Evolutionary conservation across 2,888 invertebrate species (phyloP), one percentile per base, ranked within the genome.

Genomic region (Synanthedon formicaeformis): DNA sequence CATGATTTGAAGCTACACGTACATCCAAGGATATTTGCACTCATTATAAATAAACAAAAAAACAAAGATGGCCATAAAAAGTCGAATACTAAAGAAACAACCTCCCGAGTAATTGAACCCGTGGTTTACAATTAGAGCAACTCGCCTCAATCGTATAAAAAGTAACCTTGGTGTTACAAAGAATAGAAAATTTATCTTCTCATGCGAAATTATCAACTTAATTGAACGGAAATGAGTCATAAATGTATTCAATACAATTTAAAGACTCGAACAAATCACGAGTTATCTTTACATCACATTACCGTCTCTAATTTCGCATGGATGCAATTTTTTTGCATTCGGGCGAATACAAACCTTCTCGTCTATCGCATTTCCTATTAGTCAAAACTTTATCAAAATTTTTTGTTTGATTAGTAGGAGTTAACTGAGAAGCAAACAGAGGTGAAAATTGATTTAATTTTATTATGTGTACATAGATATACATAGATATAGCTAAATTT

Each of bases 81-180:
- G 52, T 52, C 45, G 14, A 45, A 13, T 45, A 14, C 14, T 14
- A 45, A 45, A n/a, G 14, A 45, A 45, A 45, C n/a, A 45, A 45
- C n/a, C 56, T 61, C 58, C 62, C 59, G 58, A 61, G 66, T 66
- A 73, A 71, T 65, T 63, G 61, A 69, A 63, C 65, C 62, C 60
- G 63, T 61, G 57, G 66, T 66, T 66, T 65, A 70, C 71, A 80
- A 76, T 74, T 74, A 73, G 70, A 75, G 72, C 73, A 73, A 63
- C 73, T 70, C 67, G 63, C 58, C 67, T 59, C 60, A 61, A 58
- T 52, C 58, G 55, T 52, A 60, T 56, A 68, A 67, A 73, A 74
- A 72, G 70, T 65, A 66, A 61, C 71, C 69, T 69, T 68, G 65
- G 57, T 57, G 59, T 56, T 57, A 56, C 60, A 58, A 59, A 55